Evolutionary conservation across 2,888 invertebrate species (phyloP).

Genomic region (Allophyes oxyacanthae): DNA sequence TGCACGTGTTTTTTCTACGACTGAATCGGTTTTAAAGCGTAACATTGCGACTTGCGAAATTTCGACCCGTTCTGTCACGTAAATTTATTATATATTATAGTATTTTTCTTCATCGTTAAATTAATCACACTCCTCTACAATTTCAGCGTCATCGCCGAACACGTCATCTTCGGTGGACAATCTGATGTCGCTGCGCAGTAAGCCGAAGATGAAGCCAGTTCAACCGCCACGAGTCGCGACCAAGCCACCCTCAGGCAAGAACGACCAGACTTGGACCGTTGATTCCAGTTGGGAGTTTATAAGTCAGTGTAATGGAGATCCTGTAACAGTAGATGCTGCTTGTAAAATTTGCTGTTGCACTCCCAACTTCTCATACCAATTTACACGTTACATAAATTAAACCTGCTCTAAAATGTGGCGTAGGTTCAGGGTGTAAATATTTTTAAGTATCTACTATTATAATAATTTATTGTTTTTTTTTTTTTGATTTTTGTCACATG

Average conservation of each 20-base stretch:
- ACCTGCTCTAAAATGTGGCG: neutral
- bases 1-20: too few species aligned
- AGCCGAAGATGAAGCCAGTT: slow-evolving; percentile 92
- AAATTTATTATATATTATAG: too few species aligned
- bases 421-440: too few species aligned
- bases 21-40: too few species aligned
- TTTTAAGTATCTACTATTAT: too few species aligned
- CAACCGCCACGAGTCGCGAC: slow-evolving; percentile 91
- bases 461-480: too few species aligned
- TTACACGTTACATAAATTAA: neutral
- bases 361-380: slow-evolving; percentile 29
- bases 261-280: slow-evolving; percentile 92
- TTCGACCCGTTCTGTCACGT: too few species aligned
- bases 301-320: slow-evolving; percentile 87
- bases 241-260: slow-evolving; percentile 86
- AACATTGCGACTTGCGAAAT: too few species aligned
- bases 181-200: slow-evolving; percentile 87
- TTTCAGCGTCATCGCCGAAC: slow-evolving; percentile 85
- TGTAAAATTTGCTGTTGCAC: slow-evolving; percentile 43
- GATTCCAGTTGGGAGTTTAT: slow-evolving; percentile 98
- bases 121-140: slow-evolving; percentile 10
- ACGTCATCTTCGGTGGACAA: slow-evolving; percentile 93
- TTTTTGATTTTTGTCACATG: too few species aligned
- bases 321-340: slow-evolving; percentile 52
- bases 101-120: neutral